Evolutionary conservation across 2,888 invertebrate species (phyloP).

Genomic region (Pherbina coryleti): DNA sequence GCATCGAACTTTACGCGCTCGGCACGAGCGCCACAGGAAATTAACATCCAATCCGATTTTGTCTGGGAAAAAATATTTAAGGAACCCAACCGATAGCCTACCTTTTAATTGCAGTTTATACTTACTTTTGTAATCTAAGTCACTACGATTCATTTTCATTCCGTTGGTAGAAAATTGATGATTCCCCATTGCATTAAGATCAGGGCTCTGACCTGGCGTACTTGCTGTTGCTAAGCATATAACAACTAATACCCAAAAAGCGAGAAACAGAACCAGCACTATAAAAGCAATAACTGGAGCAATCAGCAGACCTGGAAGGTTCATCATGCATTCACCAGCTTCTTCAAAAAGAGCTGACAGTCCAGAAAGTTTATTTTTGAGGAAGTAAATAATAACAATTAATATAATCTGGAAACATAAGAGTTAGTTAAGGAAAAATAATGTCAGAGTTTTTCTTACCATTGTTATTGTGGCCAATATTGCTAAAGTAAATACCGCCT

Average conservation of each 20-base stretch:
- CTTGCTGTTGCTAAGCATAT: conserved; percentile 86
- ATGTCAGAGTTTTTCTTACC: conserved; percentile 69
- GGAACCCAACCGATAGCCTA: no score
- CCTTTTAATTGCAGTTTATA: conserved; percentile 5
- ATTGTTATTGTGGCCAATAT: conserved; percentile 90
- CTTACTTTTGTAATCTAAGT: conserved; percentile 61
- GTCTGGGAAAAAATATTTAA: no score
- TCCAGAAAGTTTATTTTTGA: conserved; percentile 85
- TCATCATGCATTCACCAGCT: conserved; percentile 87
- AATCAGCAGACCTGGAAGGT: conserved; percentile 85
- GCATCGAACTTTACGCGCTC: no score
- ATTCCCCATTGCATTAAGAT: conserved; percentile 54
- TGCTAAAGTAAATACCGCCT: conserved; percentile 86
- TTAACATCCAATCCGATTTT: no score
- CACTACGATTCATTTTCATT: conserved; percentile 52
- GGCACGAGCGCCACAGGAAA: no score
- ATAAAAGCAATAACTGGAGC: conserved; percentile 88
- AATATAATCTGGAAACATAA: conserved; percentile 76
- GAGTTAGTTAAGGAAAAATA: neutral
- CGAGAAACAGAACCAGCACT: conserved; percentile 81
- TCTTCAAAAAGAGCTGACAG: conserved; percentile 89
- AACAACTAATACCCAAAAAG: conserved; percentile 89
- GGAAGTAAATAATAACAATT: conserved; percentile 79
- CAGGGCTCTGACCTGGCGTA: conserved; percentile 74
- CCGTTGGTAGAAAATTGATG: conserved; percentile 48